Base-by-base conservation (phyloP, 2,888 invertebrate genomes). In the Drosophila austrosaltans region DNA sequence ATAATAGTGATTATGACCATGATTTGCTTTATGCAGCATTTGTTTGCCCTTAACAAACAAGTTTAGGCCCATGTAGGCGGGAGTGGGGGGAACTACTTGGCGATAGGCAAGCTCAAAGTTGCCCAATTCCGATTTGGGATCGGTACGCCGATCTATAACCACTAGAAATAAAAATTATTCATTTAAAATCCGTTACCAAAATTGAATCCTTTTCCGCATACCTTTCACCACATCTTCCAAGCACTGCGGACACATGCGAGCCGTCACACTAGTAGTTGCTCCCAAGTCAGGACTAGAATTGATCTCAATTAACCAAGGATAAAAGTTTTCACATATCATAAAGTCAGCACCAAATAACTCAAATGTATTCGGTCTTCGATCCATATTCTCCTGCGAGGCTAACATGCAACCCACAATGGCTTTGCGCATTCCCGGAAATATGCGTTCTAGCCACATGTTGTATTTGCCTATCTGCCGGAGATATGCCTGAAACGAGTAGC, bases 341-440 rank as follows among this genome's bases (percentile, higher is more conserved):
- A 98, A 98, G 92, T 98, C 98, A 0, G 98, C 98, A 16, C 98
- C 98, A 85, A 98, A 98, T 25, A 98, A 92, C 92, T 98, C 98
- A 93, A 98, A 98, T 63, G 97, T 97, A 81, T 97, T 97, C 85
- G 94, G 94, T 0, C 92, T 77, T 48, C 96, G 94, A 87, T 96
- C 96, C 96, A 97, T 96, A 8, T 95, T 94, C 61, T 97, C 96
- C 90, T 98, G 98, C 70, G 97, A 96, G 0, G 97, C 96, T 66
- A 98, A 92, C 93, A 98, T 95, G 0, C 97, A 95, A 69, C 97
- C 97, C 36, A 94, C 93, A 28, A 95, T 93, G 59, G 94, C 95
- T 88, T 96, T 95, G 76, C 95, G 95, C 95, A 97, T 97, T 64
- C 96, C 97, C 1, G 98, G 97, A 91, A 96, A 97, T 77, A 98